Evolutionary conservation across 2,888 invertebrate species (phyloP).

Genomic region (Dolomedes plantarius): DNA sequence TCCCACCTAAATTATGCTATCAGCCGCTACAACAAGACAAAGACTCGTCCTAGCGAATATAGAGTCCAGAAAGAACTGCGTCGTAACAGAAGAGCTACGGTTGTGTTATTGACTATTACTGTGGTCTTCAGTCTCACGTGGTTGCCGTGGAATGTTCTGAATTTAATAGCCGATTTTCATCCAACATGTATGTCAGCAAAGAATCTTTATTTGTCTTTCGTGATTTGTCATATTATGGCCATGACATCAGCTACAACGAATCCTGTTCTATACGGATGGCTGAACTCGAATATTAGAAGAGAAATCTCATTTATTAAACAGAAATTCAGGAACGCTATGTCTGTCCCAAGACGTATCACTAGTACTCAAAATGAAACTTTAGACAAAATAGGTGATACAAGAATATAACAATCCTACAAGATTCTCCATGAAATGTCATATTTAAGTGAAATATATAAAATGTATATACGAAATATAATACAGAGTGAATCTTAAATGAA

Average conservation of each 20-base stretch:
- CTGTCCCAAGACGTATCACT: not conserved
- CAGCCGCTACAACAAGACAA: conserved; percentile 20
- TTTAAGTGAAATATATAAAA: no score
- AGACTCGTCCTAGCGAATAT: conserved; percentile 18
- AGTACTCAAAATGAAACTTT: not conserved
- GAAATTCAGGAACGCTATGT: not conserved
- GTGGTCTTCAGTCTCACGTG: conserved; percentile 80
- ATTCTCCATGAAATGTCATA: no score
- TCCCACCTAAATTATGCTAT: conserved; percentile 46
- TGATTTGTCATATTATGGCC: conserved; percentile 80
- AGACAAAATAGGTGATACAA: not conserved
- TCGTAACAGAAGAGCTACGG: conserved; percentile 76
- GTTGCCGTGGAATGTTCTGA: conserved; percentile 81
- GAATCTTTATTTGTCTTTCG: conserved; percentile 77
- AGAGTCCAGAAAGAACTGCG: conserved; percentile 53
- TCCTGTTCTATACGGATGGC: conserved; percentile 81
- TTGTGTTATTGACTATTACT: conserved; percentile 79
- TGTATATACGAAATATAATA: no score
- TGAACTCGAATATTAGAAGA: conserved; percentile 81
- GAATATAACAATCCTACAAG: no score
- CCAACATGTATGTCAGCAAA: conserved; percentile 71
- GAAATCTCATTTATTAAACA: conserved; percentile 74
- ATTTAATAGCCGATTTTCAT: conserved; percentile 78
- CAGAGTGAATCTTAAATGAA: no score
- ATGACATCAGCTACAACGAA: conserved; percentile 81